These are phyloP conservation scores for Mus caroli DNA, from an alignment of 2,797 vertebrate genomes.

Conservation along the genomic window DNA sequence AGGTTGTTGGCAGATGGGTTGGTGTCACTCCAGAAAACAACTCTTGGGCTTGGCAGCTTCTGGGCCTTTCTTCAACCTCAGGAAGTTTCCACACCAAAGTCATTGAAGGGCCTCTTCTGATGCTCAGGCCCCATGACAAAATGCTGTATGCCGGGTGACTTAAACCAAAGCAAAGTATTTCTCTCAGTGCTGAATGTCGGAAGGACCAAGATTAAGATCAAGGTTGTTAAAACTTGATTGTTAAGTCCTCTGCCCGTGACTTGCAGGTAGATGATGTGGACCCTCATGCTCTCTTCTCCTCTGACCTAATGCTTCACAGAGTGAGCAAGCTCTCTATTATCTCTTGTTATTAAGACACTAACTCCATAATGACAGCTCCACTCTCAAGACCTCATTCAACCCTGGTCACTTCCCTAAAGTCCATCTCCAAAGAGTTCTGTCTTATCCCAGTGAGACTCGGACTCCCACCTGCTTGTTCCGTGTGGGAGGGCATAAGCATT, in stretches of 20 bases:
- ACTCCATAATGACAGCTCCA: neutral
- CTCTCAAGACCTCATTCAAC: neutral
- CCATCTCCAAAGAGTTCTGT: neutral
- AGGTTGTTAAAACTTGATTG: neutral
- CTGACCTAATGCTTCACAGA: neutral
- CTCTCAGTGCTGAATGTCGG: neutral
- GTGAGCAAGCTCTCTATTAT: neutral
- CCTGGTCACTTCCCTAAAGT: neutral
- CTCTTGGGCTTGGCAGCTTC: neutral
- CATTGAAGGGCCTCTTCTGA: neutral
- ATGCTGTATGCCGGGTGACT: neutral
- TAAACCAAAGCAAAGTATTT: neutral
- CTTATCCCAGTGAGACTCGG: neutral
- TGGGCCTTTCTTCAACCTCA: neutral
- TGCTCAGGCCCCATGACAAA: neutral
- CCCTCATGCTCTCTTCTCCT: neutral
- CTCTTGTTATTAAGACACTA: neutral
- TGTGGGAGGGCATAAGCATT: neutral
- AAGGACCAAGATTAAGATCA: conserved; percentile 9
- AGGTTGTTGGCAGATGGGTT: neutral
- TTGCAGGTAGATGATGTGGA: neutral
- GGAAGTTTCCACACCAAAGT: neutral
- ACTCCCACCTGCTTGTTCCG: neutral
- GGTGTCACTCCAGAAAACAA: neutral
- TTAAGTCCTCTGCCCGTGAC: neutral